These are phyloP conservation scores for Mobula birostris DNA, from an alignment of 2,113 vertebrate species.

Conservation along the genomic window DNA sequence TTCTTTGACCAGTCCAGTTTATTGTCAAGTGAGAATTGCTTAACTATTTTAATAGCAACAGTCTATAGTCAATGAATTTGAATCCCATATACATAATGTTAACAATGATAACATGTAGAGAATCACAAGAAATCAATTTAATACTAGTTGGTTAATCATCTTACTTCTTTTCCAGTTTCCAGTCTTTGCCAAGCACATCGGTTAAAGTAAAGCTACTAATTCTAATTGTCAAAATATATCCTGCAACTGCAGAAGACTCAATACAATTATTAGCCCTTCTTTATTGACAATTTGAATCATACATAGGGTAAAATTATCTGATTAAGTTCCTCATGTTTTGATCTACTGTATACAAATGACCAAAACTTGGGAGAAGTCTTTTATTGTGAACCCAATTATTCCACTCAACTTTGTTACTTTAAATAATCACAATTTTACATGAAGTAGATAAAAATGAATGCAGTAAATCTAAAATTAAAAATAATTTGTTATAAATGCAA, in stretches of 20 bases:
- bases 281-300: not conserved
- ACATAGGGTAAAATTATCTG: not conserved
- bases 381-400: not conserved
- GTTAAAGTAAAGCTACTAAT: not conserved
- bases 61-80: no score
- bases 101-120: not conserved
- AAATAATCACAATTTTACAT: not conserved
- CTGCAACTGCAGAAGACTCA: not conserved
- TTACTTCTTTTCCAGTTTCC: not conserved
- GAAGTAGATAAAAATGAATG: not conserved
- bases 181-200: not conserved
- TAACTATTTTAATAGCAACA: not conserved
- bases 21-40: not conserved
- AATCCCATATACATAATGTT: not conserved
- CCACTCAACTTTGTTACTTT: not conserved
- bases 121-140: not conserved
- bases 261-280: not conserved
- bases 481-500: not conserved
- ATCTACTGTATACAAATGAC: not conserved
- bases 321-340: not conserved
- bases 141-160: not conserved
- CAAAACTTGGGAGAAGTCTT: not conserved
- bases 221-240: not conserved
- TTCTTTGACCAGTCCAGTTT: no score
- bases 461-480: not conserved